Base-by-base conservation (phyloP, 2,113 vertebrate genomes). In the Tylochromis polylepis region DNA sequence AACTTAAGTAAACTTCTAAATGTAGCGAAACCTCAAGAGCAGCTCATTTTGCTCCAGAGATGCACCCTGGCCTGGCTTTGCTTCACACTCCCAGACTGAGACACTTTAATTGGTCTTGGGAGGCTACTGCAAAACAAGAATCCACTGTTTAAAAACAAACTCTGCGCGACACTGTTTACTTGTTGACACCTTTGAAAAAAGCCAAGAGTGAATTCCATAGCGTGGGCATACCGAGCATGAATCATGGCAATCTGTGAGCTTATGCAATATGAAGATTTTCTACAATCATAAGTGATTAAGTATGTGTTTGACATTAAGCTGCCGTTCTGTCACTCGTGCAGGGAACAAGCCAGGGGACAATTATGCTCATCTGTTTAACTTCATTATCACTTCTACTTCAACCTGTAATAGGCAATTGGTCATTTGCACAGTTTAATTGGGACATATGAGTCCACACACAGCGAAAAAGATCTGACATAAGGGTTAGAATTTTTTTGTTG, bases 21-120 rank as follows among this genome's bases (percentile, higher is more conserved):
- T 80, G 53, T n/a, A 56, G 34, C 6, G 11, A 58, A 87, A 87
- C 86, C 82, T 82, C 10, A 77, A 34, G 86, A 78, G 70, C 60
- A 84, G 57, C 78, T 92, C 29, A 59, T 83, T 29, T 27, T 46
- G 56, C 79, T 85, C 56, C 51, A 51, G 46, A 82, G 75, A 77
- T 20, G 53, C 67, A 43, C 85, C 80, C 31, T 82, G 77, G 87
- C 67, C 80, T 79, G 43, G 59, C 43, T 83, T 85, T 16, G 16
- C 31, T 67, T 55, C 77, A 80, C 65, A 59, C 38, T 34, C 49
- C 29, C 56, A 77, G 36, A 86, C 70, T 79, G 59, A 89, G 36
- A 88, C 70, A 43, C 53, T 90, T 80, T 86, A 90, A 94, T 90
- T 93, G 92, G 90, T 87, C 87, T 85, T 88, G 6, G 36, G 91